phyloP scores from a whole-genome alignment of 2,888 invertebrate species.

The Diplazon laetatorius region DNA sequence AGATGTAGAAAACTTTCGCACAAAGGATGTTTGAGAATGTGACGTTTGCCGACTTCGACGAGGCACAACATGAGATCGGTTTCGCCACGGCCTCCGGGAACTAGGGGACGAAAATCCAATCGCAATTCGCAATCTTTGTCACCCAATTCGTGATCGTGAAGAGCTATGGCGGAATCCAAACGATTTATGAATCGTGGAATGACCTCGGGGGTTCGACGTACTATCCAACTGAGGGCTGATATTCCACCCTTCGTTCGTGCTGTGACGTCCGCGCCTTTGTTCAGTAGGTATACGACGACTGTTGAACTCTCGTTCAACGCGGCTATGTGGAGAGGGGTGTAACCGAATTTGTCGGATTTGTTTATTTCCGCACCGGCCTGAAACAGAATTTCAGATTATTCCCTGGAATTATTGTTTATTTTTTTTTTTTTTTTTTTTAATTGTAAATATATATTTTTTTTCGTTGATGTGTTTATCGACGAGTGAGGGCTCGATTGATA shows the following conservation, averaged over 20 bases:
- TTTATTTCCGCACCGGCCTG: constrained; percentile 90
- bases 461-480: too few species aligned
- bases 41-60: constrained; percentile 89
- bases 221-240: constrained; percentile 91
- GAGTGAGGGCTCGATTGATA: too few species aligned
- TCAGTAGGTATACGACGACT: constrained; percentile 88
- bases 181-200: constrained; percentile 88
- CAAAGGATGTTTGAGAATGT: constrained; percentile 91
- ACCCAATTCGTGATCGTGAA: constrained; percentile 92
- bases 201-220: constrained; percentile 92
- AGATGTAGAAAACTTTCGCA: constrained; percentile 93
- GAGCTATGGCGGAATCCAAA: constrained; percentile 89
- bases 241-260: constrained; percentile 91
- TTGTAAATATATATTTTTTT: too few species aligned
- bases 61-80: constrained; percentile 86
- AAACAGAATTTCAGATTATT: constrained; percentile 27
- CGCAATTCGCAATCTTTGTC: constrained; percentile 93
- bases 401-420: neutral
- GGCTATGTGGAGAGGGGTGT: constrained; percentile 92
- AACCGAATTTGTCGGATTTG: constrained; percentile 91
- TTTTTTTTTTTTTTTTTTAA: neutral
- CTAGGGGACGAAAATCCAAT: constrained; percentile 85
- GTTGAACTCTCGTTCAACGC: constrained; percentile 92
- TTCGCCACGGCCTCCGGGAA: constrained; percentile 79
- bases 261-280: constrained; percentile 92